Evolutionary conservation across 2,888 invertebrate species (phyloP).

Genomic region (Drosophila atroscutellata): DNA sequence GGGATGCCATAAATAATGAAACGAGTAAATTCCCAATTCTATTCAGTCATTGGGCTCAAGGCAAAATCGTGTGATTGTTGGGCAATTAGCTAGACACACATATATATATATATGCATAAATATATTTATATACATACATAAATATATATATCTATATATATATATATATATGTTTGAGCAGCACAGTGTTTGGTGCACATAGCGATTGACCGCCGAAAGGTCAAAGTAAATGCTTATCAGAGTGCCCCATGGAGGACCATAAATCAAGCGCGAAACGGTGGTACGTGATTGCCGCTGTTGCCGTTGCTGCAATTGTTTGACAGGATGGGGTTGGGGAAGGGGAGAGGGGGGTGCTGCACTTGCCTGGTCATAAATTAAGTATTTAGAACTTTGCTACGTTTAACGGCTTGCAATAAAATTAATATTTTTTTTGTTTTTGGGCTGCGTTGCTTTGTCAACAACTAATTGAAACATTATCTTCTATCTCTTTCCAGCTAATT

Average conservation of each 20-base stretch:
- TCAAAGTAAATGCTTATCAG: slow-evolving; percentile 44
- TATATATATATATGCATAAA: background rate
- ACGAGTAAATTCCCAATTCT: slow-evolving; percentile 41
- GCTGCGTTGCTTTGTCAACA: slow-evolving; percentile 56
- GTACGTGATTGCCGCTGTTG: slow-evolving; percentile 56
- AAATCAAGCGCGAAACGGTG: slow-evolving; percentile 32
- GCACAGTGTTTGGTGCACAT: background rate
- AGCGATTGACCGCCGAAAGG: slow-evolving; percentile 19
- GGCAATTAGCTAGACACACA: slow-evolving; percentile 33
- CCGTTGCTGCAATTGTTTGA: slow-evolving; percentile 14
- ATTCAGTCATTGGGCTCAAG: slow-evolving; percentile 30
- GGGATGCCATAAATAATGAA: slow-evolving; percentile 68
- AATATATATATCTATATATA: background rate
- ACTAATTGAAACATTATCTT: slow-evolving; percentile 68
- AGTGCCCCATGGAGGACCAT: slow-evolving; percentile 22
- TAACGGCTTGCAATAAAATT: slow-evolving; percentile 61
- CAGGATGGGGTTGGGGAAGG: background rate
- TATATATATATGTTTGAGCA: slow-evolving; percentile 2
- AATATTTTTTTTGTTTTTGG: slow-evolving; percentile 38
- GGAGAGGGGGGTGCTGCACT: slow-evolving; percentile 18
- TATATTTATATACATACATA: background rate
- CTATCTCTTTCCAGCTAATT: slow-evolving; percentile 46
- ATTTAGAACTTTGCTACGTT: slow-evolving; percentile 55
- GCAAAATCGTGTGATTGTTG: slow-evolving; percentile 29
- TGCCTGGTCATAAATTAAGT: slow-evolving; percentile 47